Evolutionary conservation across 2,888 invertebrate species (phyloP).

Genomic region (Epirrhoe tristata): DNA sequence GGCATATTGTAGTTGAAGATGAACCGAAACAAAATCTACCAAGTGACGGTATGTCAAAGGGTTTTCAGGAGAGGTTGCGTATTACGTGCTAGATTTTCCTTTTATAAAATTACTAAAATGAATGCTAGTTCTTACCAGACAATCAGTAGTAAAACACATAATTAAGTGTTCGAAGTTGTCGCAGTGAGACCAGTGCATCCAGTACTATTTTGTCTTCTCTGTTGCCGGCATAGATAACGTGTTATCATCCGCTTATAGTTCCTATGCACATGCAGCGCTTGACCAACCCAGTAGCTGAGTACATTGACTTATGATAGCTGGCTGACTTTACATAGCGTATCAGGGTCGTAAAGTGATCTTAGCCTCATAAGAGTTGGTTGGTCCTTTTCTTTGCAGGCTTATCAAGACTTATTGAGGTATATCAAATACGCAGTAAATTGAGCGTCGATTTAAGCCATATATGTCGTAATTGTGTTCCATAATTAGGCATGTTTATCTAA

Average conservation of each 20-base stretch:
- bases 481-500: conserved; percentile 46
- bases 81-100: background rate
- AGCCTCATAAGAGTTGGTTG: conserved; percentile 5
- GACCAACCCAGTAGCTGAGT: conserved; percentile 64
- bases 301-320: conserved; percentile 71
- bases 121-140: background rate
- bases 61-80: background rate
- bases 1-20: background rate
- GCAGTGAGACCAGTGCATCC: conserved; percentile 12
- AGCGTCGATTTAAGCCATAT: conserved; percentile 8
- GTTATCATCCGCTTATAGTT: conserved; percentile 84
- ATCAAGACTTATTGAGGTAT: background rate
- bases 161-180: background rate
- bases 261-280: conserved; percentile 71
- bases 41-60: background rate
- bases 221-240: conserved; percentile 71
- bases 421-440: background rate
- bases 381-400: background rate
- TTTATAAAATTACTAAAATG: background rate
- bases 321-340: conserved; percentile 38
- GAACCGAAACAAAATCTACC: background rate
- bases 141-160: background rate
- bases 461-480: conserved; percentile 35
- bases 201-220: conserved; percentile 31
- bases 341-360: conserved; percentile 12